Base-by-base conservation (phyloP, 2,113 vertebrate genomes). In the Falcunculus frontatus region DNA sequence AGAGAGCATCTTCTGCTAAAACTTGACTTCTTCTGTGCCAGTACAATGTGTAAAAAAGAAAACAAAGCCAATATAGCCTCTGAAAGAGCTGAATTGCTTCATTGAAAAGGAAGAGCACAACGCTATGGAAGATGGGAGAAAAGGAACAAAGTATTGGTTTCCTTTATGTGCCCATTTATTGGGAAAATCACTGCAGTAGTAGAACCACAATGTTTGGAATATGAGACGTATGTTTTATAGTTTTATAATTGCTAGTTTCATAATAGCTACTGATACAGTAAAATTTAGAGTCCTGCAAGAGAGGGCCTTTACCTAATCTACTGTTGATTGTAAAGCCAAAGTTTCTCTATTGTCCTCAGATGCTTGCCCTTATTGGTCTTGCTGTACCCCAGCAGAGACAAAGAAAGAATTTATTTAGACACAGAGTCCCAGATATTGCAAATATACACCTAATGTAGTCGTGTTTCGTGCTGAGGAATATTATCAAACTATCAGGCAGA, bases 201-300 rank as follows among this genome's bases (percentile, higher is more conserved):
- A 77, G 30, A 87, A 59, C 4, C 27, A 52, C 25, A n/a, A 18
- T 1, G 0, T 57, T 76, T 0, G 0, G 14, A 79, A 49, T 8
- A 87, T 59, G 47, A 77, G 81, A 84, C 70, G 1, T 1, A 1
- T 7, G 3, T 53, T 37, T 37, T 18, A 11, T 26, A 18, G 23
- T 37, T 60, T 60, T 60, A 27, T 37, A 60, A 37, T 11, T 27
- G 10, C 27, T 79, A 13, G 4, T 64, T 88, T 69, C 35, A 3
- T 42, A 79, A 44, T 20, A 60, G 32, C 8, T 77, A 17, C 17
- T 77, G 44, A 41, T 46, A 41, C 0, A 74, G 50, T 57, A 29
- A 77, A 80, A 84, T 65, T 10, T 44, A 53, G 52, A 39, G 26
- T 23, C 8, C 37, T 46, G 26, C 6, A 62, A 67, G 29, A 62